Conservation (phyloP, 2,797 vertebrate genomes). For the Artibeus lituratus region DNA sequence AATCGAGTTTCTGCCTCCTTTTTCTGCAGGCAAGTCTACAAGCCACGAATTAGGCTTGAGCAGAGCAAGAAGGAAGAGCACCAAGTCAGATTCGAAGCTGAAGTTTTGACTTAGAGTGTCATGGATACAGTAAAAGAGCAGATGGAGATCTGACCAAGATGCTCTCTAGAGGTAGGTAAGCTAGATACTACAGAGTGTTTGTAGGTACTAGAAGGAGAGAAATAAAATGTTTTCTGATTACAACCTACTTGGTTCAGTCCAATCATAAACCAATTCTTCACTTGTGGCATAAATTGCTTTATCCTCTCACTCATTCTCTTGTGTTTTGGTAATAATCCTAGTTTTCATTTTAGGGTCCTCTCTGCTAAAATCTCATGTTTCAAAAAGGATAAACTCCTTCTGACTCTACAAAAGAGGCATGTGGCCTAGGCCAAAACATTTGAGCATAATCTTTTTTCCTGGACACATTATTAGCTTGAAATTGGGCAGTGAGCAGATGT, state of each 20-base stretch:
- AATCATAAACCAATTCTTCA: not conserved
- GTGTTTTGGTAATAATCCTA: not conserved
- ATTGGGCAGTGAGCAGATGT: accelerated
- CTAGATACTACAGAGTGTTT: not conserved
- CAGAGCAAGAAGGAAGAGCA: not conserved
- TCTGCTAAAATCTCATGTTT: not conserved
- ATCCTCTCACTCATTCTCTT: not conserved
- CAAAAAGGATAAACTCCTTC: not conserved
- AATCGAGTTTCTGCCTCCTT: not conserved
- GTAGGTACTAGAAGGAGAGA: not conserved
- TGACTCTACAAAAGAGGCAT: not conserved
- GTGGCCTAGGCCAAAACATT: not conserved
- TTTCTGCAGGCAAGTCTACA: not conserved
- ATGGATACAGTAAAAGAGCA: not conserved
- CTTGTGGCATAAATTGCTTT: not conserved
- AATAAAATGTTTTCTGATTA: not conserved
- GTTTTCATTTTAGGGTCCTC: not conserved
- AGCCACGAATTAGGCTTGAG: not conserved
- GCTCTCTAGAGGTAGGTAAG: not conserved
- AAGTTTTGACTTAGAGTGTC: not conserved
- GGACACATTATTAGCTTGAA: not conserved
- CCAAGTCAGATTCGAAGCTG: not conserved
- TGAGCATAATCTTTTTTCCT: not conserved
- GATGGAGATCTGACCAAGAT: not conserved
- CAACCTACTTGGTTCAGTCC: not conserved